Evolutionary conservation across 1,140 invertebrate genomes (phyloP).

Genomic region (Oedothorax gibbosus): DNA sequence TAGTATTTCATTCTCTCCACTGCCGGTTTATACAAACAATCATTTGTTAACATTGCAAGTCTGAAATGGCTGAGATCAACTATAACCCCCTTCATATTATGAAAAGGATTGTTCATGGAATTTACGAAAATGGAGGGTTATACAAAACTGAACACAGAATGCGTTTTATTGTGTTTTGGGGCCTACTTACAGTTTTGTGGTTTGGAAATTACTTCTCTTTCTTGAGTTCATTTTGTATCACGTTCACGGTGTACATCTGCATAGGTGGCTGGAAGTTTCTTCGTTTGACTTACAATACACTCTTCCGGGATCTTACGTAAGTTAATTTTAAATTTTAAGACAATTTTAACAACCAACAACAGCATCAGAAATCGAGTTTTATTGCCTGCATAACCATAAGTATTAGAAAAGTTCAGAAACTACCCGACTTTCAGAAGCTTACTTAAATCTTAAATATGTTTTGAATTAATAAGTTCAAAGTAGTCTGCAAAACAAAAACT

Average conservation of each 20-base stretch:
- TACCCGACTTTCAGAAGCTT: no score
- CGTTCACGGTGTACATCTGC: slow-evolving; percentile 37
- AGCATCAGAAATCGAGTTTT: no score
- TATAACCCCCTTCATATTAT: not conserved
- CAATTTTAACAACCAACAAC: no score
- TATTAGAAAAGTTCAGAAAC: no score
- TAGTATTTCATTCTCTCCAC: no score
- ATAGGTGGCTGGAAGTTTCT: slow-evolving; percentile 52
- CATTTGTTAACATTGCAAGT: no score
- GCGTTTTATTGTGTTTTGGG: slow-evolving; percentile 36
- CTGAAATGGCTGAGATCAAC: no score
- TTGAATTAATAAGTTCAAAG: no score
- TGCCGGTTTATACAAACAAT: no score
- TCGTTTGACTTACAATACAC: slow-evolving; percentile 32
- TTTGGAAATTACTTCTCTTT: slow-evolving; percentile 35
- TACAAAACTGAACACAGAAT: slow-evolving; percentile 48
- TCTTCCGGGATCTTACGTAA: slow-evolving; percentile 41
- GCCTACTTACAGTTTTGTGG: slow-evolving; percentile 12
- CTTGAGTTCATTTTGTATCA: slow-evolving; percentile 10
- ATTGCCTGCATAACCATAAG: no score
- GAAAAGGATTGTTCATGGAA: slow-evolving; percentile 27
- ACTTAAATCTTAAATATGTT: no score
- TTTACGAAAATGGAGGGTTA: slow-evolving; percentile 49
- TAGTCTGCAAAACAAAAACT: no score
- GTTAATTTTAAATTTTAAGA: not conserved